Evolutionary conservation across 2,888 invertebrate species (phyloP).

Genomic region (Corbicula japonica): DNA sequence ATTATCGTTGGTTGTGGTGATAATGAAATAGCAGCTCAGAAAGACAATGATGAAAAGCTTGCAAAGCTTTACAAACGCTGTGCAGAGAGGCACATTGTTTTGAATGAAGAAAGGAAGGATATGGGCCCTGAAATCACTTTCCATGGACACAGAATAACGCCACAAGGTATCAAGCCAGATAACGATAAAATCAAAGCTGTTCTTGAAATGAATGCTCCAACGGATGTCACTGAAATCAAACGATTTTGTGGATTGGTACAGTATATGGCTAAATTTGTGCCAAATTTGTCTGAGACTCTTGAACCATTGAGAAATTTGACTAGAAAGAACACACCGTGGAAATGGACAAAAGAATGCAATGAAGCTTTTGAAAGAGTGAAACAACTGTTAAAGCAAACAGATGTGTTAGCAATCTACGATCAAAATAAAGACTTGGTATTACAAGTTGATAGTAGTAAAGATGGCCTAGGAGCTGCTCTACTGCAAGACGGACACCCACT

Average conservation of each 20-base stretch:
- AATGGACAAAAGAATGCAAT: constrained; percentile 35
- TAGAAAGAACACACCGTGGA: constrained; percentile 11
- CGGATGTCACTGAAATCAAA: constrained; percentile 58
- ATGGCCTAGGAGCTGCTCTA: constrained; percentile 36
- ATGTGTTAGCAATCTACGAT: constrained; percentile 45
- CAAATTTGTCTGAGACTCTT: constrained; percentile 27
- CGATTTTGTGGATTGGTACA: constrained; percentile 67
- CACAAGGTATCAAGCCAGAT: constrained; percentile 58
- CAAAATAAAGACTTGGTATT: constrained; percentile 19
- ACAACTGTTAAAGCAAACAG: constrained; percentile 18
- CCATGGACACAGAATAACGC: constrained; percentile 58
- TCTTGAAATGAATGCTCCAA: constrained; percentile 50
- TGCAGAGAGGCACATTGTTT: too few species aligned
- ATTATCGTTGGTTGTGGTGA: constrained; percentile 46
- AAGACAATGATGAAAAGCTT: too few species aligned
- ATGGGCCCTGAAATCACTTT: constrained; percentile 38
- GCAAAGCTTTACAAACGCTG: too few species aligned
- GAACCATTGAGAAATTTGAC: constrained; percentile 42
- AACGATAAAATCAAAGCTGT: constrained; percentile 56
- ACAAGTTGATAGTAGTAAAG: constrained; percentile 25
- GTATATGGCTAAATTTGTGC: constrained; percentile 59
- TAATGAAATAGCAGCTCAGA: constrained; percentile 16
- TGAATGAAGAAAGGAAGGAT: constrained; percentile 16
- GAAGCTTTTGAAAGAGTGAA: constrained; percentile 56
- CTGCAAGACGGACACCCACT: constrained; percentile 44